Base-by-base conservation (phyloP, 2,888 invertebrate genomes). In the Papilio demoleus region DNA sequence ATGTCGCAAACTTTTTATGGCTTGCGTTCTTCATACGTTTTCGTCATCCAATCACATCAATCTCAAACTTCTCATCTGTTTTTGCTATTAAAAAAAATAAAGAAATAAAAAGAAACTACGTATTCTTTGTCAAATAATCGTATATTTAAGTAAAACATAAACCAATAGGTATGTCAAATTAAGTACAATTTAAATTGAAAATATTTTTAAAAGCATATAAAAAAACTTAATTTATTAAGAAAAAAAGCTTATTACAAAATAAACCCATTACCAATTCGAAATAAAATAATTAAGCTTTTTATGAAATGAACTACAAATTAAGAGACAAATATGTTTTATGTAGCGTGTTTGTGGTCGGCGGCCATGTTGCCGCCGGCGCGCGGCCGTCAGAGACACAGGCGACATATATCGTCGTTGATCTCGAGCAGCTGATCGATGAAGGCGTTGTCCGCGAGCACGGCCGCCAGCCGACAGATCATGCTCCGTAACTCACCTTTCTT, bases 381-480 rank as follows among this genome's bases (percentile, higher is more conserved):
- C 67, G 40, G 40, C 73, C 81, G 83, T 88, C 83, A 92, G 84
- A 96, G 95, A 73, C 96, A 95, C 88, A 97, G 93, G 78, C 94
- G 94, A 85, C 95, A 95, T 83, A 97, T 97, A 81, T 95, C 95
- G 73, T 95, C 94, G 88, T 98, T 97, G 81, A 97, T 96, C 76
- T 95, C 94, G 74, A 97, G 90, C 80, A 97, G 92, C 87, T 97
- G 96, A 62, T 93, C 93, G 77, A 97, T 93, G 84, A 97, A 98
- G 70, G 93, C 89, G 75, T 94, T 93, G 86, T 97, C 95, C 62
- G 93, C 88, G 81, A 97, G 93, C 64, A 96, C 94, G 71, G 92
- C 93, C 22, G 96, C 94, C 65, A 97, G 89, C 69, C 94, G 93
- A 76, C 93, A 93, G 72, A 97, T 92, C 69, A 95, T 93, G 70